A percentile compares a stretch with the other conserved stretches of the same genome.
Conservation (phyloP, 2,888 invertebrate species). For the Sinodicranocentrus sp. region DNA sequence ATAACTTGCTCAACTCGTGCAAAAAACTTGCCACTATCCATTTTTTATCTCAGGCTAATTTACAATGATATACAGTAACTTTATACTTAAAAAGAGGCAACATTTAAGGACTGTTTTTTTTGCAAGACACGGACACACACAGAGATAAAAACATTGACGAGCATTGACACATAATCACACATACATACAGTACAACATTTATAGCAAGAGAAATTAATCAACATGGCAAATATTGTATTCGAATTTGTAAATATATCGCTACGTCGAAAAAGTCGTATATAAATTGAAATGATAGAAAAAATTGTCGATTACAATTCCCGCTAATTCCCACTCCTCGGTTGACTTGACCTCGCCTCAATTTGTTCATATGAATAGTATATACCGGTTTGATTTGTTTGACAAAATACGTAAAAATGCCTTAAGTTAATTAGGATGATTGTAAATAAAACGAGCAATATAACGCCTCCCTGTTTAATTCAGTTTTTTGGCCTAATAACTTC, state of each 20-base stretch:
- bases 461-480: constrained; percentile 36
- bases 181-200: neutral
- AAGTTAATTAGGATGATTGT: constrained; percentile 36
- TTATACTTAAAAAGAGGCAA: constrained; percentile 38
- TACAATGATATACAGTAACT: neutral
- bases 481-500: constrained; percentile 26
- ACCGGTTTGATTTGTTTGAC: constrained; percentile 30
- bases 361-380: neutral
- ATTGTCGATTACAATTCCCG: neutral
- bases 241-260: neutral
- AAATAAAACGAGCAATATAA: constrained; percentile 21
- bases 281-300: neutral
- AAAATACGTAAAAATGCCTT: constrained; percentile 50
- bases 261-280: neutral
- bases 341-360: neutral
- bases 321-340: neutral
- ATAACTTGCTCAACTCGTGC: constrained; percentile 47
- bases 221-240: constrained; percentile 23
- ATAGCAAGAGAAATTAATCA: constrained; percentile 12
- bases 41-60: neutral
- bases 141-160: constrained; percentile 18
- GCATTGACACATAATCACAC: neutral
- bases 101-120: constrained; percentile 54
- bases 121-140: constrained; percentile 52
- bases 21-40: constrained; percentile 4